These are phyloP conservation scores for Diprion similis DNA, from an alignment of 1,140 invertebrate genomes.

Conservation along the genomic window DNA sequence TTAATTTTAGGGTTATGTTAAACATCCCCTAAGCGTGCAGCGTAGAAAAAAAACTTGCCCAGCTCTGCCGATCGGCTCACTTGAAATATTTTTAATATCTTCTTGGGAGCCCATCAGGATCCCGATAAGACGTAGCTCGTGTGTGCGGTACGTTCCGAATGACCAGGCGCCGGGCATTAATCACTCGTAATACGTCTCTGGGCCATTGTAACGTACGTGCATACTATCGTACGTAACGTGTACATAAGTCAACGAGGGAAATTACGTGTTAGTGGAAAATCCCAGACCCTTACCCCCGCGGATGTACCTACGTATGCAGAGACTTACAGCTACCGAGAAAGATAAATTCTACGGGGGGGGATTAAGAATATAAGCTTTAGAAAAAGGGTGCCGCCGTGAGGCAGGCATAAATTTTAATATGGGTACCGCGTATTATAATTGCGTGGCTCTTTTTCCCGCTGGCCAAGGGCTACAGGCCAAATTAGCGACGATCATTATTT, in stretches of 20 bases:
- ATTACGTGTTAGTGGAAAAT: slow-evolving; percentile 1
- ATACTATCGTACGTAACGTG: background rate
- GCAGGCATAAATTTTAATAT: slow-evolving; percentile 61
- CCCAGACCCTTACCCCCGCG: background rate
- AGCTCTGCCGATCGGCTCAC: background rate
- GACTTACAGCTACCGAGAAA: slow-evolving; percentile 1
- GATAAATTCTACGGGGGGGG: slow-evolving; percentile 35
- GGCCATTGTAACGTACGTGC: background rate
- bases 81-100: slow-evolving; percentile 5
- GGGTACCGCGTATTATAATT: slow-evolving; percentile 58
- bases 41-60: slow-evolving; percentile 11
- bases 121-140: background rate
- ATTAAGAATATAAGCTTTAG: slow-evolving; percentile 60
- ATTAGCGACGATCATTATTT: slow-evolving; percentile 65
- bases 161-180: too few relatives aligned
- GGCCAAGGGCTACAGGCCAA: slow-evolving; percentile 53
- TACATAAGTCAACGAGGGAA: background rate
- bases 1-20: slow-evolving; percentile 26
- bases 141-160: too few relatives aligned
- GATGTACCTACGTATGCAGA: background rate
- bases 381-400: slow-evolving; percentile 50
- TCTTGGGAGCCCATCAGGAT: background rate
- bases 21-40: slow-evolving; percentile 22
- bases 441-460: slow-evolving; percentile 52
- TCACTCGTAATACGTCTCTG: too few relatives aligned